Percentiles rank a stretch among this genome's conserved stretches.
These are phyloP conservation scores for Steinernema scapterisci DNA, from an alignment of 2,888 invertebrate species.

Conservation along the genomic window DNA sequence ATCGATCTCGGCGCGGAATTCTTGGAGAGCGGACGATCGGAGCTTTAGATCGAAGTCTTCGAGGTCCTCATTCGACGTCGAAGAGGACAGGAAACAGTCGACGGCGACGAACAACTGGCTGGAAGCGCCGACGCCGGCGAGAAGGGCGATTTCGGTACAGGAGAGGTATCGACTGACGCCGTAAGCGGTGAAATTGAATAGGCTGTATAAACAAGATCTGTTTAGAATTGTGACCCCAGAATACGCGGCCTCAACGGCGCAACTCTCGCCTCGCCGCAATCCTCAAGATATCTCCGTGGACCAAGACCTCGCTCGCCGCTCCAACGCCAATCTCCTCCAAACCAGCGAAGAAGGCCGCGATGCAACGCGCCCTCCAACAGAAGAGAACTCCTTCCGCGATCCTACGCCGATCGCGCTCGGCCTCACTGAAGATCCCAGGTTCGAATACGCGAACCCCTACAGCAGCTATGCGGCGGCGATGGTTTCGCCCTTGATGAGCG, in stretches of 20 bases:
- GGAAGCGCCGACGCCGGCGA: background rate
- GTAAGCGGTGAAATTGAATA: background rate
- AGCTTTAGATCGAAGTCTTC: constrained; percentile 1
- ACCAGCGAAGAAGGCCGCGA: constrained; percentile 22
- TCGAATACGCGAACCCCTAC: constrained; percentile 46
- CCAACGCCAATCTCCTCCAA: constrained; percentile 35
- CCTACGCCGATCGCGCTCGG: constrained; percentile 34
- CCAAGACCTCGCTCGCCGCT: constrained; percentile 31
- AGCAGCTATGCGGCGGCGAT: constrained; percentile 63
- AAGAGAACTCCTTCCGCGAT: constrained; percentile 42
- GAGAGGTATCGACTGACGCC: constrained; percentile 18
- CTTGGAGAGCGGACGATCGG: constrained; percentile 9
- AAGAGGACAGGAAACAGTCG: constrained; percentile 28
- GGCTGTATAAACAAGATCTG: background rate
- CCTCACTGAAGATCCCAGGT: constrained; percentile 38
- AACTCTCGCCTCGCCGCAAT: constrained; percentile 11
- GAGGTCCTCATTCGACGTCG: constrained; percentile 35
- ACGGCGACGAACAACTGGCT: constrained; percentile 2
- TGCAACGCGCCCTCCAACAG: constrained; percentile 31
- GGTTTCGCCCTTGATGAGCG: constrained; percentile 63
- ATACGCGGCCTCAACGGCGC: background rate
- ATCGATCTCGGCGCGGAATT: constrained; percentile 7
- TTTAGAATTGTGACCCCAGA: constrained; percentile 32
- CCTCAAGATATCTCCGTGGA: constrained; percentile 44
- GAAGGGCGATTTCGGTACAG: constrained; percentile 16